Conservation (phyloP, 2,113 vertebrate species). For the Nyctibius bracteatus region DNA sequence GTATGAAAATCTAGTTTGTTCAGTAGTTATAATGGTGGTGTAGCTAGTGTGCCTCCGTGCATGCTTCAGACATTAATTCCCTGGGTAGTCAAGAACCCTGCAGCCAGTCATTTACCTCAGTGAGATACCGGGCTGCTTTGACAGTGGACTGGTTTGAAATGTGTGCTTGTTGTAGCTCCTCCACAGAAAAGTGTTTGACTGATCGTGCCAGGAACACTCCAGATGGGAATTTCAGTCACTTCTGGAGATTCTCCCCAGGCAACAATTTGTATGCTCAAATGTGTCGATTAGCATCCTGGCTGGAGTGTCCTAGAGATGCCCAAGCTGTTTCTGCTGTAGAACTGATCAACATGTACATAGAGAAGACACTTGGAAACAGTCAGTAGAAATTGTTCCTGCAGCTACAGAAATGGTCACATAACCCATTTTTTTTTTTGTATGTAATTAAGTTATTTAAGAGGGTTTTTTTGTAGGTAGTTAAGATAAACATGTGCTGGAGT, state of each 20-base stretch:
- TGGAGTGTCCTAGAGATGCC: not conserved
- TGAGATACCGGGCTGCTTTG: not conserved
- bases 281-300: not conserved
- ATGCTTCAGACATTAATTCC: not conserved
- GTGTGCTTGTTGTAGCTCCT: not conserved
- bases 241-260: not conserved
- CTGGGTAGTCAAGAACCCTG: not conserved
- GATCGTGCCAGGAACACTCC: not conserved
- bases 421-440: not conserved
- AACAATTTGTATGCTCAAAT: not conserved
- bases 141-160: not conserved
- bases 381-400: not conserved
- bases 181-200: not conserved
- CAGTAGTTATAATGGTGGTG: not conserved
- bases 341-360: not conserved
- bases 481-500: not conserved
- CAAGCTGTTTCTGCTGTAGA: not conserved
- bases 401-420: not conserved
- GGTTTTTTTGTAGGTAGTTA: not conserved
- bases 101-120: not conserved
- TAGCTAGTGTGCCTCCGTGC: not conserved
- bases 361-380: not conserved
- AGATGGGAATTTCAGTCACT: not conserved
- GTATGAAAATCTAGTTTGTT: not conserved
- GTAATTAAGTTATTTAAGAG: not conserved